These are phyloP conservation scores for Cerastis leucographa DNA, from an alignment of 2,888 invertebrate genomes.

Conservation along the genomic window DNA sequence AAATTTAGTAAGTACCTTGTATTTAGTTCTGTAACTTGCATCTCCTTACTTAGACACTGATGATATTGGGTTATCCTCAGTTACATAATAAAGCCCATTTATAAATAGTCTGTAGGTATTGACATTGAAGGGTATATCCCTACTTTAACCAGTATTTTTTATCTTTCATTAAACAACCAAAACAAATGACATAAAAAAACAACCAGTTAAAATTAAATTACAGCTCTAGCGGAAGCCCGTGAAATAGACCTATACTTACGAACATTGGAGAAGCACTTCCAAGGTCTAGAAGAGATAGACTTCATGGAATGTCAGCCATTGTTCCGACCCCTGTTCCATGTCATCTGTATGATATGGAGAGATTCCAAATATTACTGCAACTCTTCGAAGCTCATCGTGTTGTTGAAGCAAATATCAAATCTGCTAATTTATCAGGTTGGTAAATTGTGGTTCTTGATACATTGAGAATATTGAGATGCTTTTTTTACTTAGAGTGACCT, in stretches of 20 bases:
- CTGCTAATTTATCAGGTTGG: slow-evolving; percentile 95
- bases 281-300: slow-evolving; percentile 95
- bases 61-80: neutral
- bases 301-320: slow-evolving; percentile 95
- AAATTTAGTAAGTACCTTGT: neutral
- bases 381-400: slow-evolving; percentile 96
- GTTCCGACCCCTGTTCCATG: slow-evolving; percentile 95
- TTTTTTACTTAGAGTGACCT: neutral
- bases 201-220: slow-evolving; percentile 56
- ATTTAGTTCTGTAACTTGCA: neutral
- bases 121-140: neutral
- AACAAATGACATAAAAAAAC: neutral
- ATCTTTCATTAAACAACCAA: neutral
- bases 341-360: slow-evolving; percentile 97
- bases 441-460: neutral
- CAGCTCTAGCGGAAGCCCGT: slow-evolving; percentile 96
- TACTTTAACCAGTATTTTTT: neutral
- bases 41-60: neutral
- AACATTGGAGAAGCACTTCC: slow-evolving; percentile 95
- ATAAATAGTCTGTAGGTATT: neutral
- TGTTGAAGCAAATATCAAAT: slow-evolving; percentile 97
- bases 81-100: neutral
- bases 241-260: slow-evolving; percentile 97
- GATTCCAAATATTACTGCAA: slow-evolving; percentile 97
- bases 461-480: neutral